Percentiles rank a stretch among this genome's conserved stretches.
Conservation (phyloP, 2,113 vertebrate genomes). For the Boleophthalmus pectinirostris region DNA sequence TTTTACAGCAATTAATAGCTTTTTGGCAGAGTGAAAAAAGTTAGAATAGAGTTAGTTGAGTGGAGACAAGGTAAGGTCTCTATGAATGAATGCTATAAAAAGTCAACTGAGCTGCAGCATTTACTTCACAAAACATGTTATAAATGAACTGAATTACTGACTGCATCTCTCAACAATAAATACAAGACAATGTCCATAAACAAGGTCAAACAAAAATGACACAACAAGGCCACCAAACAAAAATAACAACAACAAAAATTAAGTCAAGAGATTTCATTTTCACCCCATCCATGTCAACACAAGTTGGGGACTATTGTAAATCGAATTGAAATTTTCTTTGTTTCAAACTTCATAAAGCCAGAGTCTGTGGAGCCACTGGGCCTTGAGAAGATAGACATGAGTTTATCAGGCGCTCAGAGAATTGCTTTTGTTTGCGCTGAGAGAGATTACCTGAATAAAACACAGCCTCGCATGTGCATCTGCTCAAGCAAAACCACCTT, state of each 20-base stretch:
- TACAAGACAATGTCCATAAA: background rate
- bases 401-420: conserved; percentile 1
- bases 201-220: conserved; percentile 1
- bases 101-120: background rate
- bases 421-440: conserved; percentile 6
- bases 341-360: conserved; percentile 7
- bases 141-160: conserved; percentile 7
- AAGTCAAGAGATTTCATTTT: background rate
- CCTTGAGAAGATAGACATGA: conserved; percentile 13
- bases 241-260: background rate
- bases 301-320: conserved; percentile 1
- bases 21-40: too few species aligned
- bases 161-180: background rate
- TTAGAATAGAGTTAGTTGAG: too few species aligned
- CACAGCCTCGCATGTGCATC: background rate
- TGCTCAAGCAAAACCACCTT: conserved; percentile 5
- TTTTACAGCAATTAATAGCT: too few species aligned
- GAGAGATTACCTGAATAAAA: conserved; percentile 12
- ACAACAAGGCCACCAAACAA: too few species aligned
- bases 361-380: background rate
- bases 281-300: background rate
- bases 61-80: too few species aligned
- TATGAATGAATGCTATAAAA: background rate
- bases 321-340: conserved; percentile 2
- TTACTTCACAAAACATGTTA: background rate